phyloP scores from a whole-genome alignment of 2,113 vertebrate species.

The Rhinolophus sinicus region DNA sequence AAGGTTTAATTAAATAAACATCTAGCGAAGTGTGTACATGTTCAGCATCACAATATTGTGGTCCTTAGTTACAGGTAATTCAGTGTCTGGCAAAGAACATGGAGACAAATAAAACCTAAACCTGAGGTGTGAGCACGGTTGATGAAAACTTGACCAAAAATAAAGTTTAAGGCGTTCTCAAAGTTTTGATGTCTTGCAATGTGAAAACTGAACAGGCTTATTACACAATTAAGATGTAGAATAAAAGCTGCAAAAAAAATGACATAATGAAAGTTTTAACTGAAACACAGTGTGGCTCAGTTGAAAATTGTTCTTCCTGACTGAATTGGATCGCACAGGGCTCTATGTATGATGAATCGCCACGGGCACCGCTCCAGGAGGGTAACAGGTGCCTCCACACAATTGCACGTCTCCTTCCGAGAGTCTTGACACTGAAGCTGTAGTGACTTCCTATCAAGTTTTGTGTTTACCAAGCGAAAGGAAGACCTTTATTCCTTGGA shows the following conservation, averaged over 20 bases:
- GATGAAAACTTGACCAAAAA: not conserved
- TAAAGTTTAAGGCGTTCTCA: too few relatives aligned
- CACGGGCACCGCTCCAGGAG: accelerated
- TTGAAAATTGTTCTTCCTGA: not conserved
- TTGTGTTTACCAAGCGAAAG: not conserved
- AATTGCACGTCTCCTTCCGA: not conserved
- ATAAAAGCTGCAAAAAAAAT: not conserved
- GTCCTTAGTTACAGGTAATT: not conserved
- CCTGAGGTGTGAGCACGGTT: not conserved
- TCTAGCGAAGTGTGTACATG: not conserved
- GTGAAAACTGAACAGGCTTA: not conserved
- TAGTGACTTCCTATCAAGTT: too few relatives aligned
- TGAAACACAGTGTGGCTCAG: too few relatives aligned
- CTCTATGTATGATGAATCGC: not conserved
- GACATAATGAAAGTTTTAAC: not conserved
- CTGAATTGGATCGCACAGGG: not conserved
- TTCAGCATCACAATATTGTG: not conserved
- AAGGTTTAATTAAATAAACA: not conserved
- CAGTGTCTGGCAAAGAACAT: not conserved
- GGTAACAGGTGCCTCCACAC: too few relatives aligned
- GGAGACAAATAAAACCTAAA: not conserved
- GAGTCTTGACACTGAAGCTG: not conserved
- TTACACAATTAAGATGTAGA: not conserved
- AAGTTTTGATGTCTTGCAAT: not conserved
- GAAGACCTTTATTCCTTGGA: not conserved